Evolutionary conservation across 2,113 vertebrate genomes (phyloP).

Genomic region (Micromys minutus): DNA sequence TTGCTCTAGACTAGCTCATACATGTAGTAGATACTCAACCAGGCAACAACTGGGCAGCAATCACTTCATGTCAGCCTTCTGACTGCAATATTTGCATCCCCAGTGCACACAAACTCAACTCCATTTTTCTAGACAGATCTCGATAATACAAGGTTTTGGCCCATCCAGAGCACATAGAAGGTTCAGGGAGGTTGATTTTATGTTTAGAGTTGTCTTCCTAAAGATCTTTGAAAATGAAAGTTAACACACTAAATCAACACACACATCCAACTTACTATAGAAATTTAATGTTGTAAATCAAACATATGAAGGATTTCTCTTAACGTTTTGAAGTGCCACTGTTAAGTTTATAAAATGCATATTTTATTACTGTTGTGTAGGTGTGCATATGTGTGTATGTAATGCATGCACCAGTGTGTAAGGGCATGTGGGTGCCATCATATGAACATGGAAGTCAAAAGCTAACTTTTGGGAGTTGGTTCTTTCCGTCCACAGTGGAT

Average conservation of each 20-base stretch:
- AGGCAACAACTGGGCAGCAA: not conserved
- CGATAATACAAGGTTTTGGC: not conserved
- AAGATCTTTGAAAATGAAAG: not conserved
- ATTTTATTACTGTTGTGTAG: not conserved
- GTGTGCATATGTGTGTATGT: not conserved
- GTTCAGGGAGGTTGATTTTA: not conserved
- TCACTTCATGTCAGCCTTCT: not conserved
- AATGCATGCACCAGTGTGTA: not conserved
- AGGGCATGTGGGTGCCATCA: not conserved
- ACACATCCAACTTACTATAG: not conserved
- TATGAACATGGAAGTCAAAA: not conserved
- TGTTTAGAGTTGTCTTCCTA: not conserved
- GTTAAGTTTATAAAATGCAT: not conserved
- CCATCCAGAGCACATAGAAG: not conserved
- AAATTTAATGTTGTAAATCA: not conserved
- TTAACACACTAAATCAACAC: not conserved
- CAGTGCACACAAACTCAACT: accelerated
- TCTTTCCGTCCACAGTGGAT: not conserved
- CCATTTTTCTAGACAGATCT: not conserved
- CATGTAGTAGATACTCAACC: not conserved
- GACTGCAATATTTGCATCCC: not conserved
- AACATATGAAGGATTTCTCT: not conserved
- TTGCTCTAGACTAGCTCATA: not conserved
- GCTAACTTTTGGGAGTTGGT: not conserved
- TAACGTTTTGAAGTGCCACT: not conserved